A percentile compares a stretch with the other conserved stretches of the same genome.
phyloP scores from a whole-genome alignment of 30 jellyfish, hydroid and myxozoan species.

The Aurelia sp. region DNA sequence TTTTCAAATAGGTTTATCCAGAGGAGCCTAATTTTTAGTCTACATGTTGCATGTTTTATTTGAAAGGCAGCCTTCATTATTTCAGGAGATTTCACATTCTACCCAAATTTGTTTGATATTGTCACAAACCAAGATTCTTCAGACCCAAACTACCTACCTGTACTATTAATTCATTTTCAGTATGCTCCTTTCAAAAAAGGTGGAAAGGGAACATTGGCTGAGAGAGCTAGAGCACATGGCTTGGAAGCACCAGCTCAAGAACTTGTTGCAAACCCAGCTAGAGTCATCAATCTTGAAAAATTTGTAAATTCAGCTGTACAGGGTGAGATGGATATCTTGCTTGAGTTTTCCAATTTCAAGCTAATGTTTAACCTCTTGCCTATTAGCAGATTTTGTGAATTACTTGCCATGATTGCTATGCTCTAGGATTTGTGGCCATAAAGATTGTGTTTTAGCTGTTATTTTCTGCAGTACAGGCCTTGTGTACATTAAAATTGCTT shows the following conservation, averaged over 20 bases:
- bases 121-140: background rate
- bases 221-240: slow-evolving; percentile 84
- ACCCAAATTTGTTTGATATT: background rate
- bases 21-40: no score
- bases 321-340: slow-evolving; percentile 24
- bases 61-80: no score
- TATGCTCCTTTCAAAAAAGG: slow-evolving; percentile 87
- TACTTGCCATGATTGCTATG: no score
- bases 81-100: no score
- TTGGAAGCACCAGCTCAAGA: slow-evolving; percentile 64
- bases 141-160: background rate
- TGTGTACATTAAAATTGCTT: no score
- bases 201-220: slow-evolving; percentile 92
- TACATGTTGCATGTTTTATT: no score
- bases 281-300: background rate
- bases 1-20: no score
- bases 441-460: no score
- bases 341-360: background rate
- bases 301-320: slow-evolving; percentile 19
- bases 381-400: no score
- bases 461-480: no score
- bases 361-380: no score
- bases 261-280: slow-evolving; percentile 25
- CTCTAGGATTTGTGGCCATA: no score
- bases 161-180: slow-evolving; percentile 12